Conservation (phyloP, 2,113 vertebrate genomes). For the Ivindomyrus marchei region DNA sequence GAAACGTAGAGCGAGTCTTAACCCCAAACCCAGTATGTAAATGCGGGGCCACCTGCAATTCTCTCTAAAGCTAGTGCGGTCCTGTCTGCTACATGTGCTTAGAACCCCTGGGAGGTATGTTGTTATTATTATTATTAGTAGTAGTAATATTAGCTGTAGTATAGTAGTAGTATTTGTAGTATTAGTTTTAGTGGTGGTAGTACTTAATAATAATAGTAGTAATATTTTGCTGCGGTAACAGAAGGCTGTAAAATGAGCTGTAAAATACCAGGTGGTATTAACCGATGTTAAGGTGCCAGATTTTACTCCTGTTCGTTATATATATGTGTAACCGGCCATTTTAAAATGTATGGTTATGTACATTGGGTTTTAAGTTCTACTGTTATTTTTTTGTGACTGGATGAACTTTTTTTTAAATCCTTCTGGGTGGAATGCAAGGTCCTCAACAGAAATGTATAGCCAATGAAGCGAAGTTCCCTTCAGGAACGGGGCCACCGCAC, state of each 20-base stretch:
- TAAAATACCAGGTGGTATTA: not conserved
- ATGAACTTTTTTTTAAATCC: not conserved
- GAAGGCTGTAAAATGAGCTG: not conserved
- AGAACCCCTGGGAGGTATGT: not conserved
- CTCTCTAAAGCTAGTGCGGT: not conserved
- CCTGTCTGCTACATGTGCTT: not conserved
- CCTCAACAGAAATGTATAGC: not conserved
- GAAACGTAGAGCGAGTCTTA: not conserved
- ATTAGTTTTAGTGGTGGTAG: not conserved
- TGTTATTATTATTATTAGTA: not conserved
- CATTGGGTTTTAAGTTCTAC: not conserved
- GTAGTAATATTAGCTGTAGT: not conserved
- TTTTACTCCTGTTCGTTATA: not conserved
- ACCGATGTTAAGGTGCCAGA: not conserved
- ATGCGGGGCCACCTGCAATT: not conserved
- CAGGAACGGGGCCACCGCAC: not conserved
- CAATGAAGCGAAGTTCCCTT: not conserved
- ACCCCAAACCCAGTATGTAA: not conserved
- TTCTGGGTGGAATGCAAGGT: not conserved
- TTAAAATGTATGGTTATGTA: not conserved
- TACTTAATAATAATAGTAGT: constrained; percentile 3
- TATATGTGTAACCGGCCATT: constrained; percentile 4
- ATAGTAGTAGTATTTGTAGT: not conserved
- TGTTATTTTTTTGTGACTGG: not conserved
- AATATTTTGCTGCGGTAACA: not conserved